Base-by-base conservation (phyloP, 2,888 invertebrate genomes). In the Polydrusus cervinus region DNA sequence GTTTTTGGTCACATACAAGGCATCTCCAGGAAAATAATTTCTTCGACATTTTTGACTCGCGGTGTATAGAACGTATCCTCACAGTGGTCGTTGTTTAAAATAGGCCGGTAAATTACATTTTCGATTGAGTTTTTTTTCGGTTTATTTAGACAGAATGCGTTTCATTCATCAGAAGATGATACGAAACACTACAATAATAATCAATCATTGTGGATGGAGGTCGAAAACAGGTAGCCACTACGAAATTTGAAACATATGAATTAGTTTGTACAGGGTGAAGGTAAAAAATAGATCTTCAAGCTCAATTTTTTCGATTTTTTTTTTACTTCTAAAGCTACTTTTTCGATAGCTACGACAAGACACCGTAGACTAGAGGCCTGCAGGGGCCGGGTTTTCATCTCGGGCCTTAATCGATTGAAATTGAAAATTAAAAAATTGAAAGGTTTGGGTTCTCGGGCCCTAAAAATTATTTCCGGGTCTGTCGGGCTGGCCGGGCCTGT, bases 61-160 rank as follows among this genome's bases (percentile, higher is more conserved):
- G 3, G 38, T 60, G 38, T 60, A 60, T 11, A 3, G 34, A 10
- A 13, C 57, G 66, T 51, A 67, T 25, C 38, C 13, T 18, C 57
- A 62, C 64, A 38, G 60, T 45, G 79, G 83, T 81, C 82, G 81
- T 80, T 80, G 78, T 78, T 80, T 78, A 78, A 82, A 82, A 81
- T 81, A 79, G 79, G 77, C 80, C 78, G 78, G 78, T 81, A 82
- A 83, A 83, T 83, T 82, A 82, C 82, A 82, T 83, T 83, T 83
- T 82, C 82, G 82, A 83, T 83, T 83, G 81, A 78, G 79, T 82
- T 83, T 83, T n/a, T 81, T 83, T 81, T 53, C 45, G 34, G 25
- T 57, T 74, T 74, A 74, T 74, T 74, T 70, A 66, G 65, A 74
- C 53, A 71, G 74, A 76, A 74, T 67, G 76, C 73, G 74, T 76